Evolutionary conservation across 2,113 vertebrate species (phyloP).

Genomic region (Hylia prasina): DNA sequence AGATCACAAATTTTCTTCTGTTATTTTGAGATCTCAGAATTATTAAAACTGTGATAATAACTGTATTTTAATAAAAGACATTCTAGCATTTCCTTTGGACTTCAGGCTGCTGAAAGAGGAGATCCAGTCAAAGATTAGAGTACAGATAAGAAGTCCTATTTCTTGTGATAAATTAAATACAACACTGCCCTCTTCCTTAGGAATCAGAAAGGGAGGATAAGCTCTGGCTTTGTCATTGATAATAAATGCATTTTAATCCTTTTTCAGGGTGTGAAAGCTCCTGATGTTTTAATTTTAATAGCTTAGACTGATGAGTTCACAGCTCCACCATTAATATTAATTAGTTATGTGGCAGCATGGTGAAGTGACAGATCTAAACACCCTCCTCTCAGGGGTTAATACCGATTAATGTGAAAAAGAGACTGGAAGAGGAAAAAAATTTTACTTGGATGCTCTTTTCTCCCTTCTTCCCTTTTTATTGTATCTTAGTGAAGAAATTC

Average conservation of each 20-base stretch:
- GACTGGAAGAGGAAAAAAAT: neutral
- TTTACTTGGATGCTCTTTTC: neutral
- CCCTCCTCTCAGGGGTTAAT: neutral
- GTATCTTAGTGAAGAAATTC: neutral
- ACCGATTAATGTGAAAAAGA: neutral
- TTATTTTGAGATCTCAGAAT: neutral
- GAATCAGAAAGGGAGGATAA: neutral
- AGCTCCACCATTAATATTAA: conserved; percentile 20
- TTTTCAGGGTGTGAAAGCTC: neutral
- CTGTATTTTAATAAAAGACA: neutral
- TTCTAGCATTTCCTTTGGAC: neutral
- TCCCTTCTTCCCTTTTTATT: neutral
- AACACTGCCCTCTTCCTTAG: neutral
- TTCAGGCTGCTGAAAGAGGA: neutral
- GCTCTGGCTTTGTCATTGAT: neutral
- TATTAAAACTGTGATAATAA: neutral
- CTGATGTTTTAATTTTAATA: conserved; percentile 23
- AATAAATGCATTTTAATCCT: neutral
- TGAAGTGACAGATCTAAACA: neutral
- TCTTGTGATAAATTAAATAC: neutral
- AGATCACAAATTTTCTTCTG: neutral
- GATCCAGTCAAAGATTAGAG: neutral
- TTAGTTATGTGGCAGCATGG: neutral
- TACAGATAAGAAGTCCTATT: neutral
- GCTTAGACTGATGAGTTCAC: neutral